Percentiles rank a stretch among this genome's conserved stretches.
Conservation (phyloP, 92 coral and sea anemone species). For the Parazoanthus darwini region DNA sequence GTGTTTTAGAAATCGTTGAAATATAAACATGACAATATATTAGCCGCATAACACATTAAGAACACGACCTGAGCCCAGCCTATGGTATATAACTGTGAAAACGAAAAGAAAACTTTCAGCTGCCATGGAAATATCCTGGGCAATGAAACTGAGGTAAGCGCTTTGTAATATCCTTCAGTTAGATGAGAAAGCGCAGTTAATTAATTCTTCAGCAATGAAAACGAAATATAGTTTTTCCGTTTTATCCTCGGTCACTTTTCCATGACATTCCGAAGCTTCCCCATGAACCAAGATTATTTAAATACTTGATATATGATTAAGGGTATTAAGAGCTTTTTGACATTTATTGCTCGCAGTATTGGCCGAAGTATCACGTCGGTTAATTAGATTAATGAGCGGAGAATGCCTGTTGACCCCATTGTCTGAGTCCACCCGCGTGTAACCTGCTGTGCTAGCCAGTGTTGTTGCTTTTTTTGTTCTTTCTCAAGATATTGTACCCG, state of each 20-base stretch:
- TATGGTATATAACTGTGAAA: not conserved
- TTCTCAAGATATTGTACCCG: not conserved
- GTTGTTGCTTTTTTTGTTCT: not conserved
- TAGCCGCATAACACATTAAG: too few relatives aligned
- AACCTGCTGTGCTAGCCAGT: not conserved
- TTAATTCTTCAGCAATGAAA: not conserved
- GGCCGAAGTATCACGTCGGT: not conserved
- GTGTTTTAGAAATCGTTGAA: not conserved
- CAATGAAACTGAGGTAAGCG: not conserved
- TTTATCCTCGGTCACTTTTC: not conserved
- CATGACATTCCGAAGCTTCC: not conserved
- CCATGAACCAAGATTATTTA: not conserved
- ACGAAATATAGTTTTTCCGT: not conserved
- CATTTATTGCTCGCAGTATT: not conserved
- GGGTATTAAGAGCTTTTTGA: not conserved
- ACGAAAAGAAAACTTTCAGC: not conserved
- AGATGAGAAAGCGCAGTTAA: not conserved
- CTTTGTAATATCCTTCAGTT: too few relatives aligned
- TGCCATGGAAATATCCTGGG: not conserved
- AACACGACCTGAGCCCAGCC: too few relatives aligned
- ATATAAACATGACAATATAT: not conserved
- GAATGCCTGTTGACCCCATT: not conserved
- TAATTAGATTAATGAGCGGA: conserved; percentile 11
- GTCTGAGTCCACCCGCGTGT: conserved; percentile 15
- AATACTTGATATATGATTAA: not conserved